Evolutionary conservation across 2,888 invertebrate genomes (phyloP).

Genomic region (Leuctra nigra): DNA sequence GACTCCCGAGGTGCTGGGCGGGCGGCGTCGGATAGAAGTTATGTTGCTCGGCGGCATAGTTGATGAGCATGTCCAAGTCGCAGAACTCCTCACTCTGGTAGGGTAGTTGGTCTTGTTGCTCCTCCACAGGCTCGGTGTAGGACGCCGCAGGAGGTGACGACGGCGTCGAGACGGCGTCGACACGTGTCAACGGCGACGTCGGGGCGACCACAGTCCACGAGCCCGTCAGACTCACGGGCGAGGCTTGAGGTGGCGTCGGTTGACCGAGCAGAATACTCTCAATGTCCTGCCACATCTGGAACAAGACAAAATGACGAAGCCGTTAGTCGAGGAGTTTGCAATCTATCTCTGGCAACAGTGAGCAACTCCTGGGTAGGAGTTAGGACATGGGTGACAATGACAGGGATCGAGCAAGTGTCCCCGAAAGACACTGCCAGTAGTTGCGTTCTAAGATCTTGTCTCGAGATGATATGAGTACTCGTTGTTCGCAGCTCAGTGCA

Average conservation of each 20-base stretch:
- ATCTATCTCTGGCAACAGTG: too few species aligned
- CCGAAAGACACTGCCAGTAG: too few species aligned
- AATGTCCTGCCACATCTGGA: constrained; percentile 45
- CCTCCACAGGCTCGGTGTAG: constrained; percentile 12
- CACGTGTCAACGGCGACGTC: constrained; percentile 10
- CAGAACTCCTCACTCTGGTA: constrained; percentile 38
- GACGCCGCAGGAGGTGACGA: constrained; percentile 8
- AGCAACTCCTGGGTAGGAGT: too few species aligned
- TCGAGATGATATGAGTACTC: not conserved
- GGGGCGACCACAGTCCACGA: constrained; percentile 29
- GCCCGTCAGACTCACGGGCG: constrained; percentile 34
- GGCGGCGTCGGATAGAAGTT: constrained; percentile 31
- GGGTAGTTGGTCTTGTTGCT: constrained; percentile 26
- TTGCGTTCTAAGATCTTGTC: too few species aligned
- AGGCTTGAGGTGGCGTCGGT: constrained; percentile 34
- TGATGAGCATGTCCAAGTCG: constrained; percentile 39
- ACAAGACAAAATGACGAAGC: constrained; percentile 22
- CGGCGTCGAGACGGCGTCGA: not conserved
- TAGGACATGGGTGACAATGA: too few species aligned
- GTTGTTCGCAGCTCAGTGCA: not conserved
- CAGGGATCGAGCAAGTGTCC: too few species aligned
- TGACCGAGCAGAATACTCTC: constrained; percentile 42
- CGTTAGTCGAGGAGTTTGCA: not conserved
- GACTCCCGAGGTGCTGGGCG: constrained; percentile 10
- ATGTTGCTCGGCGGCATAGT: constrained; percentile 39